Evolutionary conservation across 64 coral and sea anemone species (phyloP).

Genomic region (Platygyra sinensis): DNA sequence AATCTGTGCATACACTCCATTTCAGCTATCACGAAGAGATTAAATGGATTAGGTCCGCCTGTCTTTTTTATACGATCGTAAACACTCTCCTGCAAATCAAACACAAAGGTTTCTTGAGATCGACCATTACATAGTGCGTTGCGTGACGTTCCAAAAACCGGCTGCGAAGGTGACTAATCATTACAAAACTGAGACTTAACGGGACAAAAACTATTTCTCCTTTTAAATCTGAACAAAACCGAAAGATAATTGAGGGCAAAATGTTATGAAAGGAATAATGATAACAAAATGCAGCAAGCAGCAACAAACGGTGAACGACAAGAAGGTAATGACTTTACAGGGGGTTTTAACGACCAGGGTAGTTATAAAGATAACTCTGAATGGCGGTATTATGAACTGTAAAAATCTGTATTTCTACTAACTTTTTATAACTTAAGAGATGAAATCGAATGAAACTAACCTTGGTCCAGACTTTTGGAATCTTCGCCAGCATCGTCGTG

Average conservation of each 20-base stretch:
- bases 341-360: too few relatives aligned
- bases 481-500: slow-evolving; percentile 72
- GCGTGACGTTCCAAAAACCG: too few relatives aligned
- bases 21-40: slow-evolving; percentile 89
- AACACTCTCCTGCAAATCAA: slow-evolving; percentile 70
- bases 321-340: too few relatives aligned
- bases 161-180: too few relatives aligned
- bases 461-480: slow-evolving; percentile 98
- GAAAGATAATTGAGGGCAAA: not conserved
- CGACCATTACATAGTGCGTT: not conserved
- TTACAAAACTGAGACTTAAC: too few relatives aligned
- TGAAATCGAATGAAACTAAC: slow-evolving; percentile 14
- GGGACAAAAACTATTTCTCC: too few relatives aligned
- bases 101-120: not conserved
- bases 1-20: slow-evolving; percentile 92
- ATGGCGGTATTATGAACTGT: too few relatives aligned
- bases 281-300: not conserved
- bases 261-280: not conserved
- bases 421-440: too few relatives aligned
- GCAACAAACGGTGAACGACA: not conserved
- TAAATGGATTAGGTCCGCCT: slow-evolving; percentile 89
- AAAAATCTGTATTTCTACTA: too few relatives aligned
- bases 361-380: too few relatives aligned
- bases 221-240: too few relatives aligned
- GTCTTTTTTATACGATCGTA: slow-evolving; percentile 93